Percentiles rank a stretch among this genome's conserved stretches.
Evolutionary conservation across 1,140 invertebrate genomes (phyloP).

Genomic region (Drosophila pseudoananassae): DNA sequence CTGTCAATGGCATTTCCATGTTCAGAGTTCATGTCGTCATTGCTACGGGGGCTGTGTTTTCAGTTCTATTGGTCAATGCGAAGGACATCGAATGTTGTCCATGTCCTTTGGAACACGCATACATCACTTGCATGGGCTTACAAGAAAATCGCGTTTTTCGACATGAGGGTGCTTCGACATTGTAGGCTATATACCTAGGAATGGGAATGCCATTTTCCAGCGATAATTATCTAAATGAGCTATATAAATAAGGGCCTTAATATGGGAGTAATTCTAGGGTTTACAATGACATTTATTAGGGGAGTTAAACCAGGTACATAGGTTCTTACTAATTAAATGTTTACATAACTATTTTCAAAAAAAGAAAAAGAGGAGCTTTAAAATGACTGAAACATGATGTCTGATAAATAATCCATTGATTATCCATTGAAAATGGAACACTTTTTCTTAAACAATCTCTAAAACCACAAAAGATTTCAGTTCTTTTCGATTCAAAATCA

Average conservation of each 20-base stretch:
- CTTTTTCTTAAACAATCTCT: too few species aligned
- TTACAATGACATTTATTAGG: conserved; percentile 11
- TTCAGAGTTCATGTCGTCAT: conserved; percentile 23
- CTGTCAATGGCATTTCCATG: conserved; percentile 55
- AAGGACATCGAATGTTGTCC: conserved; percentile 45
- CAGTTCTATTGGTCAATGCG: conserved; percentile 50
- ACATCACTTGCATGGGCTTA: conserved; percentile 34
- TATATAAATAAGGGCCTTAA: conserved; percentile 20
- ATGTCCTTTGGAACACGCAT: conserved; percentile 33
- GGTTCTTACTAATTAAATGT: neutral
- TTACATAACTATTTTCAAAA: neutral
- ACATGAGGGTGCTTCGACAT: neutral
- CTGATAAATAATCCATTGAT: too few species aligned
- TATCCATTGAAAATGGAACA: too few species aligned
- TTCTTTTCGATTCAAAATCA: neutral
- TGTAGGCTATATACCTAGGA: neutral
- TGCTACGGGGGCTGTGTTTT: neutral
- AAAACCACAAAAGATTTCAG: neutral
- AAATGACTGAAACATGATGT: too few species aligned
- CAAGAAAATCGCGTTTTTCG: conserved; percentile 43
- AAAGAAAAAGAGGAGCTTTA: neutral
- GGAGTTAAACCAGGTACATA: conserved; percentile 9
- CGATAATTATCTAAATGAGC: conserved; percentile 41
- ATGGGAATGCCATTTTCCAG: conserved; percentile 35
- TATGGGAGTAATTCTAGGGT: conserved; percentile 17